phyloP scores from a whole-genome alignment of 2,113 vertebrate genomes.

The Synodontis membranacea region DNA sequence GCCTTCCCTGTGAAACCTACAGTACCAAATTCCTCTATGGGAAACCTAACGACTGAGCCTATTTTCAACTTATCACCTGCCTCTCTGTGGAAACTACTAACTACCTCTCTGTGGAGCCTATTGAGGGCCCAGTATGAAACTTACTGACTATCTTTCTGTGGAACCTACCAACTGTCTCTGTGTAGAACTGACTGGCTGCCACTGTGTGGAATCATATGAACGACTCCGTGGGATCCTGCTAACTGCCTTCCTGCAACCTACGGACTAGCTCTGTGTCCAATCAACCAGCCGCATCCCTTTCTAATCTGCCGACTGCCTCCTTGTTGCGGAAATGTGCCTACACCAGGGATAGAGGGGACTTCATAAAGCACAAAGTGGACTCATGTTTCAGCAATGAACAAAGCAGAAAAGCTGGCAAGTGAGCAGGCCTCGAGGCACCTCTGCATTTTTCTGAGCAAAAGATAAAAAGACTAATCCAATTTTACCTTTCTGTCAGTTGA shows the following conservation, averaged over 20 bases:
- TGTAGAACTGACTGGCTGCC: background rate
- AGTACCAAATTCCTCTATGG: no score
- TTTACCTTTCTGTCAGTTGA: conserved; percentile 18
- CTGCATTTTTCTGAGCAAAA: background rate
- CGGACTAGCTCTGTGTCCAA: background rate
- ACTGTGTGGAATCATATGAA: background rate
- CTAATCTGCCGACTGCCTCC: background rate
- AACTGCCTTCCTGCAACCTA: background rate
- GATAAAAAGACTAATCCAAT: conserved; percentile 10
- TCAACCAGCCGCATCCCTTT: background rate
- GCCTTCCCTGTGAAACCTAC: background rate
- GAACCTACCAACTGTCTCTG: background rate
- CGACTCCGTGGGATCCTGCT: background rate
- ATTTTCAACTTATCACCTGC: background rate
- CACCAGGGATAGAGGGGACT: background rate
- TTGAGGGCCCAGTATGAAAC: background rate
- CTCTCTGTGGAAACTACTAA: background rate
- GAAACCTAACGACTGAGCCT: background rate
- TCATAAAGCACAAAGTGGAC: background rate
- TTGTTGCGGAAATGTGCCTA: background rate
- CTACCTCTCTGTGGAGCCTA: background rate
- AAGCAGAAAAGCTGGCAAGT: background rate
- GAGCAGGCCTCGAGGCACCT: background rate
- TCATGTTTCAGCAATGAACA: conserved; percentile 9
- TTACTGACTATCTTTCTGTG: background rate